phyloP scores from a whole-genome alignment of 2,888 invertebrate genomes.

The Tortrix viridana region DNA sequence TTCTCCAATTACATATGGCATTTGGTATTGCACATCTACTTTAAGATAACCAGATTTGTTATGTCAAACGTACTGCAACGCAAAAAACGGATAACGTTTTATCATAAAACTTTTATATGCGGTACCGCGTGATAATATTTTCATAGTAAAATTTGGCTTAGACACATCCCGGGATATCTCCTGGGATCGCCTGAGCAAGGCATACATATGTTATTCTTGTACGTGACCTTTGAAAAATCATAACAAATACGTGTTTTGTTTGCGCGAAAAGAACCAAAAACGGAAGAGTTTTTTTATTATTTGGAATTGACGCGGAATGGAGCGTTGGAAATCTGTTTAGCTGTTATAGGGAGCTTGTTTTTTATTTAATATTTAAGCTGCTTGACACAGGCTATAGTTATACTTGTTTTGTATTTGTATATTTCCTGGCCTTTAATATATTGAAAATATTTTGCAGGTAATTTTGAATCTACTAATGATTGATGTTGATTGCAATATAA shows the following conservation, averaged over 20 bases:
- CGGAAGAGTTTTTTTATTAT: conserved; percentile 32
- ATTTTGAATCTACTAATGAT: no score
- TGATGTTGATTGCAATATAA: no score
- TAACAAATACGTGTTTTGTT: conserved; percentile 20
- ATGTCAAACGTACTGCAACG: conserved; percentile 9
- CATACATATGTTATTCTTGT: conserved; percentile 57
- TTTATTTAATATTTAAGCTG: conserved; percentile 27
- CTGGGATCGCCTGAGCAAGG: conserved; percentile 54
- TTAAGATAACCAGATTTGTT: background rate
- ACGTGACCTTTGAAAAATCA: conserved; percentile 55
- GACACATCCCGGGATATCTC: conserved; percentile 53
- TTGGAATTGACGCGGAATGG: conserved; percentile 17
- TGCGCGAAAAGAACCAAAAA: conserved; percentile 32
- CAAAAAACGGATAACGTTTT: conserved; percentile 34
- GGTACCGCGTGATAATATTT: conserved; percentile 53
- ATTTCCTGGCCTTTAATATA: no score
- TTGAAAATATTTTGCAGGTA: no score
- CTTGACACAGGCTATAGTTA: background rate
- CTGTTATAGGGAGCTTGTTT: conserved; percentile 24
- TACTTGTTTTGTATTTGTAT: no score
- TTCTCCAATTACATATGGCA: no score
- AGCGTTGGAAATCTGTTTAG: conserved; percentile 18
- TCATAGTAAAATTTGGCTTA: conserved; percentile 63
- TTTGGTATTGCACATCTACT: no score
- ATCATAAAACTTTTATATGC: conserved; percentile 37